Evolutionary conservation across 35 echinoderm and acorn worm species (phyloP), one percentile per base, ranked within the genome.

Genomic region (Hemicentrotus pulcherrimus): DNA sequence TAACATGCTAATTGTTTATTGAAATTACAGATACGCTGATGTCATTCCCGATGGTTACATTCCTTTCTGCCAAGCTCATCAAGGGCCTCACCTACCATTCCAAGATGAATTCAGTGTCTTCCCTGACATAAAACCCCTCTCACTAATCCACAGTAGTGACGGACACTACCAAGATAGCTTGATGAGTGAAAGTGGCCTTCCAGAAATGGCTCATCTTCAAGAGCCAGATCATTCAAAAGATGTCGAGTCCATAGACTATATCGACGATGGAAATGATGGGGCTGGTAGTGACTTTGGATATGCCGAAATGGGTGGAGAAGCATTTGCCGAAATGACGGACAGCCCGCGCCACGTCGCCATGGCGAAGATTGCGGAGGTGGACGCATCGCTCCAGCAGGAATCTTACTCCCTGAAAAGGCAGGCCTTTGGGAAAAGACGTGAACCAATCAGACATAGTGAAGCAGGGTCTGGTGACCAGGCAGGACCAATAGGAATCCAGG

Each of bases 11-110:
- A 59, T 59, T 59, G 35, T 41, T 59, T 10, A 78, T 78, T 8
- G 1, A 24, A 70, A 31, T 31, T 46, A 7, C 47, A 93, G 91
- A 30, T 93, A 93, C 48, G 7, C 32, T n/a, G 91, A 93, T 48
- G 46, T 93, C 91, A 93, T 93, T 48, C 91, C 91, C 0, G 91
- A 93, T 48, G 91, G 91, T 31, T 93, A 93, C 91, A 58, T 93
- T 93, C 91, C 91, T 16, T 93, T 93, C 48, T 93, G 91, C 91
- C 91, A 93, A 31, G 91, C 91, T 31, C 91, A 93, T n/a, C 32
- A 58, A 90, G 14, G 88, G 7, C 19, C 65, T 11, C 7, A 55
- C 15, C 50, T 55, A 78, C 28, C 65, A 78, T 78, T 78, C 65
- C 65, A 22, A 78, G 65, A 78, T 78, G 65, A 78, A n/a, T 78